phyloP scores from a whole-genome alignment of 1,140 invertebrate species.

The Schlechtendalia chinensis region DNA sequence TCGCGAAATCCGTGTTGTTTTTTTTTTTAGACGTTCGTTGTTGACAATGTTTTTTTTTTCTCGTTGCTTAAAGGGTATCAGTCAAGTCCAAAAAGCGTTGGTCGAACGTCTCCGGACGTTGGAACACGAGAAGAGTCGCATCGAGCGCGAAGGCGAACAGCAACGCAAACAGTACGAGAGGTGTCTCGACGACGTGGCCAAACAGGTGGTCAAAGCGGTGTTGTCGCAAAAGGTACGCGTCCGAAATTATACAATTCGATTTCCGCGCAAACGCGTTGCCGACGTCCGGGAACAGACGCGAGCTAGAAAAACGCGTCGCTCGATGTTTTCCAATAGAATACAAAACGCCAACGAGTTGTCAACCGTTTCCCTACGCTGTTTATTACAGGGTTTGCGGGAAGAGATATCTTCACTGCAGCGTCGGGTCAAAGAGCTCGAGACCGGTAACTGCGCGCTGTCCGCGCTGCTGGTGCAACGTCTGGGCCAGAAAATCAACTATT shows the following conservation, averaged over 20 bases:
- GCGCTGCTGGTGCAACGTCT: slow-evolving; percentile 67
- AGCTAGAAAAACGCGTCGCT: no score
- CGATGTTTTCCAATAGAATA: no score
- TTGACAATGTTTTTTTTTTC: slow-evolving; percentile 18
- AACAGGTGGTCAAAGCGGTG: slow-evolving; percentile 76
- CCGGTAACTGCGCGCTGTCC: slow-evolving; percentile 67
- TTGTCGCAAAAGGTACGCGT: slow-evolving; percentile 74
- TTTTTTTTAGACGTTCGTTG: background rate
- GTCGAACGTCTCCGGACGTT: slow-evolving; percentile 65
- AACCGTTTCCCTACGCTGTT: no score
- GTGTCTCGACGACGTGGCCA: slow-evolving; percentile 75
- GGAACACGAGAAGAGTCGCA: slow-evolving; percentile 64
- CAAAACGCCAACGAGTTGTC: no score
- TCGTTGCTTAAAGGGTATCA: slow-evolving; percentile 55
- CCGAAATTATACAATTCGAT: no score
- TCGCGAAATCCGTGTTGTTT: background rate
- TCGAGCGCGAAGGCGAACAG: slow-evolving; percentile 64
- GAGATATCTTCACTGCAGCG: slow-evolving; percentile 65
- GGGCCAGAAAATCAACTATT: slow-evolving; percentile 55
- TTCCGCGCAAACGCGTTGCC: no score
- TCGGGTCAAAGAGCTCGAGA: slow-evolving; percentile 67
- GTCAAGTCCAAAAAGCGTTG: slow-evolving; percentile 60
- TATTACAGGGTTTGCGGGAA: slow-evolving; percentile 68
- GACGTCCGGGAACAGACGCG: no score
- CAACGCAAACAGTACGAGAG: slow-evolving; percentile 70